Evolutionary conservation across 2,888 invertebrate species (phyloP).

Genomic region (Zaprionus bogoriensis): DNA sequence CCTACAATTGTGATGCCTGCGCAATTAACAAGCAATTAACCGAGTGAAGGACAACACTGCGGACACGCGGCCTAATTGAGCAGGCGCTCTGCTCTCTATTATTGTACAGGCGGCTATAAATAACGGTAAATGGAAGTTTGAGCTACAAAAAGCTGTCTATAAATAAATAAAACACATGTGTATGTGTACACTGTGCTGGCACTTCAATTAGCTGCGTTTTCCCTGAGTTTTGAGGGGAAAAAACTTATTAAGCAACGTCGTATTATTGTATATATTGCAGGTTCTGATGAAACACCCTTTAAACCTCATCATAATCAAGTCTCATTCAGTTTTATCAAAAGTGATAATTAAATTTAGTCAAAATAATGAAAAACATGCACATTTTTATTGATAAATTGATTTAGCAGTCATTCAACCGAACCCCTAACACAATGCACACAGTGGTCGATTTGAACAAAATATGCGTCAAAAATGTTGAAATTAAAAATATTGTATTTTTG

Average conservation of each 20-base stretch:
- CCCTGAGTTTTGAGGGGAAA: no score
- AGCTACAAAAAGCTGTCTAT: neutral
- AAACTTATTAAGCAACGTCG: no score
- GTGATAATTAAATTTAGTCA: neutral
- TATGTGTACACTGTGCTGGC: no score
- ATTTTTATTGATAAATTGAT: neutral
- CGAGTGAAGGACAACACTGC: conserved; percentile 6
- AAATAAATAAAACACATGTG: neutral
- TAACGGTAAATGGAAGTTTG: neutral
- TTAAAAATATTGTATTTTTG: neutral
- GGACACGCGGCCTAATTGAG: conserved; percentile 15
- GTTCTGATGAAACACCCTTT: no score
- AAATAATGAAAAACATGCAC: neutral
- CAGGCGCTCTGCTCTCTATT: neutral
- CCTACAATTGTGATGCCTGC: conserved; percentile 22
- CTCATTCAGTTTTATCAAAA: neutral
- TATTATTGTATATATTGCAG: no score
- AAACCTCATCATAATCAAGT: neutral
- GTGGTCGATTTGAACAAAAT: neutral
- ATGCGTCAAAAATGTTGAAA: no score
- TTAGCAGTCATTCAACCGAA: neutral
- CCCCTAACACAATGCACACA: neutral
- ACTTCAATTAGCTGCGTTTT: no score
- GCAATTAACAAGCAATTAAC: conserved; percentile 51
- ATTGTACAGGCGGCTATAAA: neutral